A percentile compares a stretch with the other conserved stretches of the same genome.
phyloP scores from a whole-genome alignment of 1,140 invertebrate species.

The Agraylea sexmaculata region DNA sequence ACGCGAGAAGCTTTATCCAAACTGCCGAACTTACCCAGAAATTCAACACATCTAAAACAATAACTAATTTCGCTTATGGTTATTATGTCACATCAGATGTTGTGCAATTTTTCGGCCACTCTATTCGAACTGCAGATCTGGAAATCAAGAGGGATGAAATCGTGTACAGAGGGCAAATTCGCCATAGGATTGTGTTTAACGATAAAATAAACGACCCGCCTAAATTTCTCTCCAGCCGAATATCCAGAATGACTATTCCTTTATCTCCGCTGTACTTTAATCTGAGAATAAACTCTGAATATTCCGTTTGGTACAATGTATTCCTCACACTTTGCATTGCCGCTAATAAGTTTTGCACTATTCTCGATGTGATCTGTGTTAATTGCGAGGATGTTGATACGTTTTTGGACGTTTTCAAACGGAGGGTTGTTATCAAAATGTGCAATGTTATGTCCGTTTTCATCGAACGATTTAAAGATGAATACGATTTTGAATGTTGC shows the following conservation, averaged over 20 bases:
- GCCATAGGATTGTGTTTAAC: slow-evolving; percentile 36
- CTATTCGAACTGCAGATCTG: slow-evolving; percentile 29
- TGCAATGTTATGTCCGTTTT: slow-evolving; percentile 30
- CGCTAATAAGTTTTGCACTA: slow-evolving; percentile 40
- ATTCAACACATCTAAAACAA: slow-evolving; percentile 34
- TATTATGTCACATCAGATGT: slow-evolving; percentile 24
- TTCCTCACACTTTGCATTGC: slow-evolving; percentile 35
- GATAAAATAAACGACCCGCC: slow-evolving; percentile 24
- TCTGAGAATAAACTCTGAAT: slow-evolving; percentile 29
- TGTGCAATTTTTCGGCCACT: slow-evolving; percentile 34
- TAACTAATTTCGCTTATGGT: slow-evolving; percentile 30
- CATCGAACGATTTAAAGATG: slow-evolving; percentile 25
- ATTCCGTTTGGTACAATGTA: slow-evolving; percentile 31
- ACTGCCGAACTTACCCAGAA: slow-evolving; percentile 31
- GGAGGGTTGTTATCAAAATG: slow-evolving; percentile 31
- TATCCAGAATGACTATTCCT: slow-evolving; percentile 33
- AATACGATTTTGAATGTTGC: slow-evolving; percentile 31
- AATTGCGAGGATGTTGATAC: slow-evolving; percentile 23
- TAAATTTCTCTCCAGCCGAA: slow-evolving; percentile 33
- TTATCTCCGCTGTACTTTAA: slow-evolving; percentile 33
- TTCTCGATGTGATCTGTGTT: slow-evolving; percentile 29
- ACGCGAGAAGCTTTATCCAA: slow-evolving; percentile 30
- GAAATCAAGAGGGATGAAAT: slow-evolving; percentile 30
- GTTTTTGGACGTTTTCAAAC: slow-evolving; percentile 33
- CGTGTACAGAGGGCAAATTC: slow-evolving; percentile 33